A percentile compares a stretch with the other conserved stretches of the same genome.
These are phyloP conservation scores for Nysson spinosus DNA, from an alignment of 2,888 invertebrate genomes.

Conservation along the genomic window DNA sequence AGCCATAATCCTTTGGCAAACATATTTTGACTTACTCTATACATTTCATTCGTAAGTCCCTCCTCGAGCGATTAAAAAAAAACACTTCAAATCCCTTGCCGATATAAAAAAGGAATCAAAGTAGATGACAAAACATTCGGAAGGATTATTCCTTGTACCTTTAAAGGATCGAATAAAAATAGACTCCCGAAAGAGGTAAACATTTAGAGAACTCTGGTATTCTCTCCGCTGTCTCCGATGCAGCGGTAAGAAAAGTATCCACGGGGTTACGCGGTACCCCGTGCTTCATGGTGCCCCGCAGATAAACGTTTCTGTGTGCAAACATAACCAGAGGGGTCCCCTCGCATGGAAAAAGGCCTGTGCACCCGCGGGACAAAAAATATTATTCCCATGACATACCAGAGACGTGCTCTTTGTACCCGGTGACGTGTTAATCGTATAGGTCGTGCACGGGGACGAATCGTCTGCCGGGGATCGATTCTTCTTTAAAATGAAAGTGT, in stretches of 20 bases:
- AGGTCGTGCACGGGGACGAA: conserved; percentile 53
- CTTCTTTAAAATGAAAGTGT: conserved; percentile 17
- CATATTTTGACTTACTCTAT: not conserved
- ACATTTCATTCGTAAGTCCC: not conserved
- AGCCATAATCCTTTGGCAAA: conserved; percentile 17
- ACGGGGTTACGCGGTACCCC: conserved; percentile 22
- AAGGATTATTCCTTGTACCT: conserved; percentile 28
- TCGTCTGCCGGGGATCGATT: conserved; percentile 40
- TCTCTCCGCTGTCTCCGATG: conserved; percentile 25
- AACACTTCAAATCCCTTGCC: too few species aligned
- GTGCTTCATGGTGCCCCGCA: conserved; percentile 62
- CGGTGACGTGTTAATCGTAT: conserved; percentile 72
- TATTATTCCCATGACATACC: conserved; percentile 67
- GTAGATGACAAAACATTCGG: conserved; percentile 34
- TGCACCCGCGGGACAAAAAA: conserved; percentile 51
- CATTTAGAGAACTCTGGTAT: conserved; percentile 60
- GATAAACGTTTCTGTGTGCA: conserved; percentile 67
- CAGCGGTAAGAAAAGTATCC: conserved; percentile 14
- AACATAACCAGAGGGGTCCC: conserved; percentile 64
- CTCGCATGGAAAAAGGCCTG: conserved; percentile 19
- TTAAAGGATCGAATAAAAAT: conserved; percentile 32
- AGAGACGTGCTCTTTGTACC: conserved; percentile 65
- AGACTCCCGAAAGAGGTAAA: conserved; percentile 47
- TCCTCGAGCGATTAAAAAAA: not conserved
- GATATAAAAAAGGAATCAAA: not conserved